phyloP scores from a whole-genome alignment of 2,797 vertebrate genomes.

The Crax fasciolata region DNA sequence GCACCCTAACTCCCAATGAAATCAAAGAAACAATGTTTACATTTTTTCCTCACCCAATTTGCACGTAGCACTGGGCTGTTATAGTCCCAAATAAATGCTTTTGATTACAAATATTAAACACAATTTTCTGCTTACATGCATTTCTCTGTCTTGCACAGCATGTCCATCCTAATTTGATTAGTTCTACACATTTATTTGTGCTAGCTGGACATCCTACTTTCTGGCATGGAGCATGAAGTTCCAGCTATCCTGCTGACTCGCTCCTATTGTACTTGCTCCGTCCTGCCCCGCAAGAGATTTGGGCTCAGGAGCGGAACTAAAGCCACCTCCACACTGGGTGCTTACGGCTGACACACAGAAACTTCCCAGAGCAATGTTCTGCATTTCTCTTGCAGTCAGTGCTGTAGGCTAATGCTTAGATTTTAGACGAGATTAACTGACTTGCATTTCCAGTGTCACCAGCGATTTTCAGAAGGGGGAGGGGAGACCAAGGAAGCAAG shows the following conservation, averaged over 20 bases:
- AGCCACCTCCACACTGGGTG: conserved; percentile 36
- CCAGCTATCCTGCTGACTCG: conserved; percentile 76
- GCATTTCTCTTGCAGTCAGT: conserved; percentile 8
- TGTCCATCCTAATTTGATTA: conserved; percentile 80
- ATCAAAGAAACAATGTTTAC: conserved; percentile 69
- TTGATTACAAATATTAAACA: conserved; percentile 78
- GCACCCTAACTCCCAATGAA: conserved; percentile 33
- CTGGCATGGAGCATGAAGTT: conserved; percentile 67
- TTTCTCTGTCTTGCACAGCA: conserved; percentile 80
- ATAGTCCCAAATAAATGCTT: conserved; percentile 70
- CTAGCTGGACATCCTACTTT: conserved; percentile 70
- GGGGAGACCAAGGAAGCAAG: conserved; percentile 52
- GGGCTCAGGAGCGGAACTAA: conserved; percentile 66
- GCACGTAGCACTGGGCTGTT: conserved; percentile 39
- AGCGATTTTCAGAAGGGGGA: conserved; percentile 10
- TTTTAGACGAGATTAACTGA: conserved; percentile 64
- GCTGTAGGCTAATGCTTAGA: conserved; percentile 45
- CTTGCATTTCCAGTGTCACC: conserved; percentile 57
- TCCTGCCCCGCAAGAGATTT: conserved; percentile 31
- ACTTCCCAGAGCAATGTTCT: conserved; percentile 12
- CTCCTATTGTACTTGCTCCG: conserved; percentile 66
- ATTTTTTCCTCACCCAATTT: conserved; percentile 61
- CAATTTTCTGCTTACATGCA: conserved; percentile 80
- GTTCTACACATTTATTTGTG: conserved; percentile 79
- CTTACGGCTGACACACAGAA: background rate